These are phyloP conservation scores for Coracias cyanogaster DNA, from an alignment of 2,797 vertebrate genomes.

Conservation along the genomic window DNA sequence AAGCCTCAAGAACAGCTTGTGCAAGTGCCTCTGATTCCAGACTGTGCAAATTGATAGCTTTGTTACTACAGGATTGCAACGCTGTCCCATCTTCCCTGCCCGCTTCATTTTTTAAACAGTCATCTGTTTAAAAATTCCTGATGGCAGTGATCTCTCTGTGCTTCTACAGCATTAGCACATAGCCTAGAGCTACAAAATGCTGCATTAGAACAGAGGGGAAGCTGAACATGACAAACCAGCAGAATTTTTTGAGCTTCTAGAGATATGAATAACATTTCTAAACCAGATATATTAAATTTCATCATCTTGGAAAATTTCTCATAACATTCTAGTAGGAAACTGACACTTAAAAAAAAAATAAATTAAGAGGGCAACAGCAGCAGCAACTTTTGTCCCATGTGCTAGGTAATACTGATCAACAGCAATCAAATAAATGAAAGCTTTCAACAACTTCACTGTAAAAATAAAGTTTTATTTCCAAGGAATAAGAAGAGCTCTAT, in stretches of 20 bases:
- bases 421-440: not conserved
- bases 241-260: not conserved
- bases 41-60: not conserved
- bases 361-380: not conserved
- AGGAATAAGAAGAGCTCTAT: not conserved
- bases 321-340: not conserved
- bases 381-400: not conserved
- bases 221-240: not conserved
- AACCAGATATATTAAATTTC: not conserved
- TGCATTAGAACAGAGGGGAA: not conserved
- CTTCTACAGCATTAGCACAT: not conserved
- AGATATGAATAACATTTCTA: not conserved
- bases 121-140: slow-evolving; percentile 27
- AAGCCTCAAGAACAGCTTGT: not conserved
- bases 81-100: not conserved
- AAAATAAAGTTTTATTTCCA: not conserved
- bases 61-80: not conserved
- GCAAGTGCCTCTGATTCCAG: not conserved
- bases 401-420: not conserved
- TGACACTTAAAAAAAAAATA: not conserved
- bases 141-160: not conserved
- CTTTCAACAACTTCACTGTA: not conserved
- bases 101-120: not conserved
- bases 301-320: not conserved
- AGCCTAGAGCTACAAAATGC: slow-evolving; percentile 31